Percentiles rank a stretch among this genome's conserved stretches.
Conservation (phyloP, 2,888 invertebrate genomes). For the Conistra vaccinii region DNA sequence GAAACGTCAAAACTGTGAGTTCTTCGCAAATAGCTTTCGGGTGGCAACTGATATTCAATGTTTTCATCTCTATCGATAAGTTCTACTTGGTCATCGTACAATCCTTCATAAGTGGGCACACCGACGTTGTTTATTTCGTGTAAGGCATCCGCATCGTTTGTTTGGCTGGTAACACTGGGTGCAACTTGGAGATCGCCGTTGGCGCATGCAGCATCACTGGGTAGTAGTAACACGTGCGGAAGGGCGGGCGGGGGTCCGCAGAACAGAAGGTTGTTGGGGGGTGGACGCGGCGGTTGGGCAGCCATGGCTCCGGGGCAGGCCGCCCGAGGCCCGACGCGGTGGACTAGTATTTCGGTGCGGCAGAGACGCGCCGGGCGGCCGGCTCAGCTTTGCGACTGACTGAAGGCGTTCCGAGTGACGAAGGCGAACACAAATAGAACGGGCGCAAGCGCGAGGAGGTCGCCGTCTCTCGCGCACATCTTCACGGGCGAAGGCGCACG, state of each 20-base stretch:
- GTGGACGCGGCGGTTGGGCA: conserved; percentile 88
- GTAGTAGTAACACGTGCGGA: conserved; percentile 88
- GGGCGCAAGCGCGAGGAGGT: conserved; percentile 90
- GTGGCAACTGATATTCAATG: conserved; percentile 73
- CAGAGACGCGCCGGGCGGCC: conserved; percentile 88
- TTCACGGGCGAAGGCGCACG: conserved; percentile 90
- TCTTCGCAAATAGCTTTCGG: conserved; percentile 80
- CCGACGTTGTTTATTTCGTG: conserved; percentile 89
- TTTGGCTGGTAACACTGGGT: conserved; percentile 75
- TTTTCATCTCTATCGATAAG: conserved; percentile 74
- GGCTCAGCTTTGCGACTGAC: conserved; percentile 89
- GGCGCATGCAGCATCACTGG: conserved; percentile 80
- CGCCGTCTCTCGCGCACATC: conserved; percentile 90
- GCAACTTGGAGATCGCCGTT: conserved; percentile 68
- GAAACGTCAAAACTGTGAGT: conserved; percentile 87
- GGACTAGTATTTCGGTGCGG: conserved; percentile 81
- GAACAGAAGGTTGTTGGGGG: conserved; percentile 89
- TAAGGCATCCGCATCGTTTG: conserved; percentile 81
- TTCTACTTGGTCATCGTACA: conserved; percentile 76
- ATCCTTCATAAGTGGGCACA: conserved; percentile 82
- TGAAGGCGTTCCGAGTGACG: conserved; percentile 90
- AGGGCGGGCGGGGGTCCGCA: conserved; percentile 87
- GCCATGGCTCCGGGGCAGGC: conserved; percentile 86
- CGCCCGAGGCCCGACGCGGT: conserved; percentile 84
- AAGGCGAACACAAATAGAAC: conserved; percentile 90